Evolutionary conservation across 2,888 invertebrate species (phyloP).

Genomic region (Drosophila macrothrix): DNA sequence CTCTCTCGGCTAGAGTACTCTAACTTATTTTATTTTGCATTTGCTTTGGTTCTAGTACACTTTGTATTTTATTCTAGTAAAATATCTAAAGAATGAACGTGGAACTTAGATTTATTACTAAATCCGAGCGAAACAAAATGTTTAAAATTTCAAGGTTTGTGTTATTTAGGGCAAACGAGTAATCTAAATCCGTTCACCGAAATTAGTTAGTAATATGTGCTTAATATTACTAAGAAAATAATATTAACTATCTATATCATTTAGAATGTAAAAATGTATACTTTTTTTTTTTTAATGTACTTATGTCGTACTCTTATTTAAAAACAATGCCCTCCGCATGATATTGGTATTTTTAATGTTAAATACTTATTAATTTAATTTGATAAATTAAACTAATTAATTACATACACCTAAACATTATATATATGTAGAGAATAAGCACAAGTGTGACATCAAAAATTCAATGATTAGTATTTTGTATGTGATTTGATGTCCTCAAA

Average conservation of each 20-base stretch:
- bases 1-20: background rate
- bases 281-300: background rate
- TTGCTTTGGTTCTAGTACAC: conserved; percentile 36
- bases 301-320: background rate
- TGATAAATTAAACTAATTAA: background rate
- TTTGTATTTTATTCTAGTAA: background rate
- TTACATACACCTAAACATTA: background rate
- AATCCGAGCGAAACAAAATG: background rate
- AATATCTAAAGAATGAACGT: background rate
- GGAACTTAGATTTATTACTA: background rate
- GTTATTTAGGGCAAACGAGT: no score
- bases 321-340: background rate
- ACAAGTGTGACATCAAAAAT: background rate
- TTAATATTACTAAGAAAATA: background rate
- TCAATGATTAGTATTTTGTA: background rate
- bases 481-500: background rate
- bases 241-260: background rate
- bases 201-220: background rate
- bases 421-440: background rate
- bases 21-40: conserved; percentile 22
- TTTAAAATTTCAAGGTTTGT: background rate
- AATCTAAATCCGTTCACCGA: background rate
- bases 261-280: background rate
- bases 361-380: background rate
- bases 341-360: background rate